Evolutionary conservation across 2,888 invertebrate species (phyloP).

Genomic region (Zygothrica quintamaculata): DNA sequence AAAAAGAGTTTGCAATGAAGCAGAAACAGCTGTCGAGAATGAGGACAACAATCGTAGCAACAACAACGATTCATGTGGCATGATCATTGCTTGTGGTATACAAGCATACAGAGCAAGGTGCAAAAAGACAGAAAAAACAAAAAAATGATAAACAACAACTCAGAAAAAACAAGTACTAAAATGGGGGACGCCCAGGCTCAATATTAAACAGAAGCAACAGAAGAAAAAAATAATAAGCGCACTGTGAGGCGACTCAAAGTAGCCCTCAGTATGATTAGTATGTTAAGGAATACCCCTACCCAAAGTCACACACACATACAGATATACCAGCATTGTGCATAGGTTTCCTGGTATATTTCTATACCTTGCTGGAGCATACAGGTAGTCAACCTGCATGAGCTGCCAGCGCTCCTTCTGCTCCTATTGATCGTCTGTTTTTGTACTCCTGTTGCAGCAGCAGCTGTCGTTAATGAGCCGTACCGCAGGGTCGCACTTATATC

Average conservation of each 20-base stretch:
- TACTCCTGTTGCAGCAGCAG: conserved; percentile 67
- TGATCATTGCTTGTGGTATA: conserved; percentile 11
- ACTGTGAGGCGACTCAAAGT: conserved; percentile 20
- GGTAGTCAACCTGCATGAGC: conserved; percentile 54
- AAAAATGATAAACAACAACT: conserved; percentile 28
- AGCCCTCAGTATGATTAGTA: conserved; percentile 58
- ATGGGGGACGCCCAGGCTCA: conserved; percentile 40
- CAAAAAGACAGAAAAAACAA: conserved; percentile 46
- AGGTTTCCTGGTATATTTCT: background rate
- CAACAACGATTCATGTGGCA: conserved; percentile 29
- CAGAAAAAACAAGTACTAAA: too few species aligned
- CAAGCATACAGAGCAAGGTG: conserved; percentile 71
- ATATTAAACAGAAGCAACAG: conserved; percentile 75
- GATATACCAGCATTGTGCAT: conserved; percentile 11
- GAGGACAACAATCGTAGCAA: conserved; percentile 55
- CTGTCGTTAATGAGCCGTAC: conserved; percentile 73
- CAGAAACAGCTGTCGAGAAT: conserved; percentile 72
- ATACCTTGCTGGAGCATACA: conserved; percentile 14
- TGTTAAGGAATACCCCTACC: conserved; percentile 36
- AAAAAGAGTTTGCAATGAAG: conserved; percentile 32
- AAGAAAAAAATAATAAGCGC: conserved; percentile 60
- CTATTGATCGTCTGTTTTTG: conserved; percentile 1
- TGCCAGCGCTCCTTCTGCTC: conserved; percentile 11
- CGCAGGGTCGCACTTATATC: conserved; percentile 19
- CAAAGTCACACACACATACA: background rate